Conservation (phyloP, 2,888 invertebrate genomes). For the Melieria omissa region DNA sequence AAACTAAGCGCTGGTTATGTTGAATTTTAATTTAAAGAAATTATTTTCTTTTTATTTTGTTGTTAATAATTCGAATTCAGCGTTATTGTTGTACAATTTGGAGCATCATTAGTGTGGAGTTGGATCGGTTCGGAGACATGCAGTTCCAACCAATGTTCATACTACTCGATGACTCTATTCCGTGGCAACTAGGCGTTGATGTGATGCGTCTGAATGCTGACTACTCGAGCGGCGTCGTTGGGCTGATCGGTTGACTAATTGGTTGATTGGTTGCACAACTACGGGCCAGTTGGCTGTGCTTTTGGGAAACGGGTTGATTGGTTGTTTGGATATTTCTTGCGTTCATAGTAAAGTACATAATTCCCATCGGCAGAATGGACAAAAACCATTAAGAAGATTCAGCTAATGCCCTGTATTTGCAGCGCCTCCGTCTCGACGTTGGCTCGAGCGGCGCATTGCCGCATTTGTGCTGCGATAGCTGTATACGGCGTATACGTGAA, state of each 20-base stretch:
- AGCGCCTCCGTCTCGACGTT: conserved; percentile 12
- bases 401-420: conserved; percentile 60
- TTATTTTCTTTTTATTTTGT: too few species aligned
- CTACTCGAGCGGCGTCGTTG: neutral
- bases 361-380: conserved; percentile 67
- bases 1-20: too few species aligned
- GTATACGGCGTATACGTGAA: conserved; percentile 22
- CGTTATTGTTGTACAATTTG: too few species aligned
- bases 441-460: conserved; percentile 21
- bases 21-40: neutral
- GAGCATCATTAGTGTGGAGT: too few species aligned
- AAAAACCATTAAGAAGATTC: conserved; percentile 67
- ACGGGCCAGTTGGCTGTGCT: conserved; percentile 6
- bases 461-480: conserved; percentile 35
- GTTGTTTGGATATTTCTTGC: conserved; percentile 37
- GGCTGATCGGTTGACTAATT: neutral
- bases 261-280: neutral
- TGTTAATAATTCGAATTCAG: too few species aligned
- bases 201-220: too few species aligned
- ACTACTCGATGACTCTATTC: too few species aligned
- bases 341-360: conserved; percentile 67
- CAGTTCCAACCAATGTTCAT: too few species aligned
- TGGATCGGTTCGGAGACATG: too few species aligned
- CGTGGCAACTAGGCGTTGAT: too few species aligned
- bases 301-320: conserved; percentile 31